Base-by-base conservation (phyloP, 2,888 invertebrate species). In the Stramonita haemastoma region DNA sequence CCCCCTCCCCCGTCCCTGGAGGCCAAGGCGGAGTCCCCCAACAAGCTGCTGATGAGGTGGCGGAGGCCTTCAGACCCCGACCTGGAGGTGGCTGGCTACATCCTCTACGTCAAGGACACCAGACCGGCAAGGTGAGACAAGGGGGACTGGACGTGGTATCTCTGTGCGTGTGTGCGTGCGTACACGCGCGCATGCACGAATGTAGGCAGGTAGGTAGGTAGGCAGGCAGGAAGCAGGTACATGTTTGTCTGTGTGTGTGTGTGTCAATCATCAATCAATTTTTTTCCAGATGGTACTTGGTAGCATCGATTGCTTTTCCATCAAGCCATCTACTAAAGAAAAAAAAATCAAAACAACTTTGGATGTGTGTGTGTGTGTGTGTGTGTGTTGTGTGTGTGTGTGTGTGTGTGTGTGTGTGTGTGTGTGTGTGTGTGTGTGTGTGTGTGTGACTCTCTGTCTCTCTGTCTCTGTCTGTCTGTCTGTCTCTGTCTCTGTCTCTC, bases 21-120 rank as follows among this genome's bases (percentile, higher is more conserved):
- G 17, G 89, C 89, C 13, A 85, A 84, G 66, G 89, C 89, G 46
- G 29, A 70, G 77, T 89, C 89, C 11, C 89, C 89, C 17, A 89
- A 89, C 77, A 66, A 66, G 66, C 34, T 89, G 66, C 46, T 70
- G 29, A 73, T 89, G 70, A 70, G 84, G 26, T 89, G 89, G 89
- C 34, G 84, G n/a, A 66, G 77, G 19, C 89, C 89, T 15, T 0
- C 32, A 22, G 46, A 46, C 15, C n/a, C 36, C 32, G 26, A 84
- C 66, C 6, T 32, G 26, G 57, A 84, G 19, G 77, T 89, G 11
- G 56, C 56, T 19, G 89, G 89, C 56, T 89, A 89, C 57, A 32
- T 26, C 2, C 89, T 89, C 29, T 89, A 84, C 15, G 83, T 89
- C 29, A 29, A 73, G n/a, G 66, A 89, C 32, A 70, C n/a, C 73